These are phyloP conservation scores for Bombus difficillimus DNA, from an alignment of 1,140 invertebrate species.

Conservation along the genomic window DNA sequence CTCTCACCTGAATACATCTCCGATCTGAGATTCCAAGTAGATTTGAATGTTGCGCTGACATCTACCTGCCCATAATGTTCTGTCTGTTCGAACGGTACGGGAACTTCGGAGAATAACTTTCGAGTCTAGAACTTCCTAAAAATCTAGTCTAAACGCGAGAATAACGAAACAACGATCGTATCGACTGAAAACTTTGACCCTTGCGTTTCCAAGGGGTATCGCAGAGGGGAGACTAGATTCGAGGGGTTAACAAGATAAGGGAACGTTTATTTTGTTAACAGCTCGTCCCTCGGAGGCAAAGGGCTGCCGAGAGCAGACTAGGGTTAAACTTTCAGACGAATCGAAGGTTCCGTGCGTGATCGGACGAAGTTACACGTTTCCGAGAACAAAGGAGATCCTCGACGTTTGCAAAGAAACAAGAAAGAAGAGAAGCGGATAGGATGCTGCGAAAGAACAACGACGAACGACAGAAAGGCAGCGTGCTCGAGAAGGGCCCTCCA, in stretches of 20 bases:
- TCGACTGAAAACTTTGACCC: neutral
- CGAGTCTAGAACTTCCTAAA: too few species aligned
- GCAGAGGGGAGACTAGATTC: neutral
- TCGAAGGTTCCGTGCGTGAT: neutral
- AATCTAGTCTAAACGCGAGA: neutral
- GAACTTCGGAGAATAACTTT: neutral
- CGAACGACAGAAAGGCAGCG: too few species aligned
- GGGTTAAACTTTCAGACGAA: neutral
- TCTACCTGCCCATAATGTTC: neutral
- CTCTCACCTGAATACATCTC: constrained; percentile 21
- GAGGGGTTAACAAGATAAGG: neutral
- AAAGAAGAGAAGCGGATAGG: neutral
- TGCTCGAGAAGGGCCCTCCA: neutral
- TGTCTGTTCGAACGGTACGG: neutral
- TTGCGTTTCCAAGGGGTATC: neutral
- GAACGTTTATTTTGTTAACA: neutral
- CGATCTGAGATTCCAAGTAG: constrained; percentile 33
- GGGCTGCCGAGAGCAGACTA: neutral
- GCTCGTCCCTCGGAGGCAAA: neutral
- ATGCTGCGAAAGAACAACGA: too few species aligned
- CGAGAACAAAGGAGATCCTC: constrained; percentile 15
- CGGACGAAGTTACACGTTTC: neutral
- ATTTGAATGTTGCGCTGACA: neutral
- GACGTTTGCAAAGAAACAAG: neutral
- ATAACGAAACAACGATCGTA: neutral